Percentiles rank a stretch among this genome's conserved stretches.
phyloP scores from a whole-genome alignment of 2,113 vertebrate genomes.

The Anhinga rufa region DNA sequence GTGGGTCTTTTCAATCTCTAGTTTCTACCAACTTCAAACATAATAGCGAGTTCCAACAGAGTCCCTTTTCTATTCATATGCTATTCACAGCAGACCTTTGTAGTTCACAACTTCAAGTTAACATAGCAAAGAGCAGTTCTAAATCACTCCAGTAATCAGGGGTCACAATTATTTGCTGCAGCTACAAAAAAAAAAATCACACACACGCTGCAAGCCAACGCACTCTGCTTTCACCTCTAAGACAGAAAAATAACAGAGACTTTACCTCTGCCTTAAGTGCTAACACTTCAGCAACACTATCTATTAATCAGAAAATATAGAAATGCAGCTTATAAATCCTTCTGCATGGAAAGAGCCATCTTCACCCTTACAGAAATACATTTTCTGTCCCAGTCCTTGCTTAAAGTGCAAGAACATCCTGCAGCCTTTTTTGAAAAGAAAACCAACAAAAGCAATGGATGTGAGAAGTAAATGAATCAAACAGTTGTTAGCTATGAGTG shows the following conservation, averaged over 20 bases:
- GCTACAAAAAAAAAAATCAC: not conserved
- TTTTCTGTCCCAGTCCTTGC: not conserved
- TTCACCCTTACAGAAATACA: not conserved
- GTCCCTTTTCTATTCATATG: conserved; percentile 35
- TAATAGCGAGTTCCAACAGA: conserved; percentile 48
- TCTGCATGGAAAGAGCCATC: not conserved
- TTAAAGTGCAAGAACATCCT: not conserved
- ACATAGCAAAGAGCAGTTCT: conserved; percentile 37
- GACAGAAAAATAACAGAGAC: conserved; percentile 5
- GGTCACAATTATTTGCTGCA: conserved; percentile 26
- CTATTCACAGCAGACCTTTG: conserved; percentile 34
- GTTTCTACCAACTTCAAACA: conserved; percentile 45
- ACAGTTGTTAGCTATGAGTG: conserved; percentile 37
- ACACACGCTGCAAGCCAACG: not conserved
- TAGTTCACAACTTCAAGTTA: conserved; percentile 44
- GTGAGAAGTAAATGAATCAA: conserved; percentile 52
- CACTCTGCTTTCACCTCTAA: not conserved
- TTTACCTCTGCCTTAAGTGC: conserved; percentile 4
- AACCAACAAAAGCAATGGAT: conserved; percentile 41
- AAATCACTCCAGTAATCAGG: conserved; percentile 27
- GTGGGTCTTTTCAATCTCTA: conserved; percentile 25
- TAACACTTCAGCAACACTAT: conserved; percentile 8
- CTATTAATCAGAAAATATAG: conserved; percentile 13
- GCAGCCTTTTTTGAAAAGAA: not conserved
- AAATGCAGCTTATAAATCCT: not conserved